phyloP scores from a whole-genome alignment of 2,797 vertebrate genomes.

The Apogon talboti region DNA sequence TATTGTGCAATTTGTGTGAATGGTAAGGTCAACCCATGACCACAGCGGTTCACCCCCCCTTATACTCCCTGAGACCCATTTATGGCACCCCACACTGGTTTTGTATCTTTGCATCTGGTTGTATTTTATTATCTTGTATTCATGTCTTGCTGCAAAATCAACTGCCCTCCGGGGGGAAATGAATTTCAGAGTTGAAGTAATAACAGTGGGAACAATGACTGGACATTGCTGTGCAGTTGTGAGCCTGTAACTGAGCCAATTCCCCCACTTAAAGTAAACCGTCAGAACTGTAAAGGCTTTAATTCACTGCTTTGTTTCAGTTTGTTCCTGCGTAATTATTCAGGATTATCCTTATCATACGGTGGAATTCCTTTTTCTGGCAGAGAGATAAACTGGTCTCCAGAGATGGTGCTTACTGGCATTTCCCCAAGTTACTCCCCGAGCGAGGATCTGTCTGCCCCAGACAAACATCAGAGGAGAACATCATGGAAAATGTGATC shows the following conservation, averaged over 20 bases:
- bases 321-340: slow-evolving; percentile 14
- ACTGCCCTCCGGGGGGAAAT: too few species aligned
- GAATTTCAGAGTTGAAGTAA: too few species aligned
- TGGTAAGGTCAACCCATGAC: too few species aligned
- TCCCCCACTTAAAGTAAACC: neutral
- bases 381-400: slow-evolving; percentile 15
- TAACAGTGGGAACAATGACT: too few species aligned
- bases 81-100: too few species aligned
- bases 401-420: slow-evolving; percentile 28
- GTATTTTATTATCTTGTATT: too few species aligned
- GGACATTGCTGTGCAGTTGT: neutral
- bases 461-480: slow-evolving; percentile 41
- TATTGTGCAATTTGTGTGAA: too few species aligned
- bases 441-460: slow-evolving; percentile 26
- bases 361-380: slow-evolving; percentile 11
- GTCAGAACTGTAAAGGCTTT: neutral
- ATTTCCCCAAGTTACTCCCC: slow-evolving; percentile 34
- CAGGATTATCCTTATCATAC: neutral
- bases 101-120: too few species aligned
- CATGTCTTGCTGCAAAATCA: too few species aligned
- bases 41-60: too few species aligned
- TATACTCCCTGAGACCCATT: too few species aligned
- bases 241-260: too few species aligned
- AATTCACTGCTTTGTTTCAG: neutral
- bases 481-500: slow-evolving; percentile 64